phyloP scores from a whole-genome alignment of 1,140 invertebrate genomes.

The Aphaenogaster rudis region DNA sequence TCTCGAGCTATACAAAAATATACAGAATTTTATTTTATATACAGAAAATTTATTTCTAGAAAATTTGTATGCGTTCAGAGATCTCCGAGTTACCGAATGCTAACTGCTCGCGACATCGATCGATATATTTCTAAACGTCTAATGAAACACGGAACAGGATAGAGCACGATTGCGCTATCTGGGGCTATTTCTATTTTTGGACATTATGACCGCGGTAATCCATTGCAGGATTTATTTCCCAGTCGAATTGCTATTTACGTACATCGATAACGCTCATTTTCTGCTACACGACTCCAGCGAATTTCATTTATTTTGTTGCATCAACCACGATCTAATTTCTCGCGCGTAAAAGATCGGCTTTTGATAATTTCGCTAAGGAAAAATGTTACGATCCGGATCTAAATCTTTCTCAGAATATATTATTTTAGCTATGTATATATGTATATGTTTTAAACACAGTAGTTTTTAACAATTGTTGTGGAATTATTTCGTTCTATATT shows the following conservation, averaged over 20 bases:
- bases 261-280: conserved; percentile 71
- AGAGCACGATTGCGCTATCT: conserved; percentile 48
- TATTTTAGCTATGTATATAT: neutral
- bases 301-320: conserved; percentile 44
- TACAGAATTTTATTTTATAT: no score
- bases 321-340: conserved; percentile 17
- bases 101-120: conserved; percentile 59
- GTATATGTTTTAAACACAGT: neutral
- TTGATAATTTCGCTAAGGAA: neutral
- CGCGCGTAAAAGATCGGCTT: neutral
- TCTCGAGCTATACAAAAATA: neutral
- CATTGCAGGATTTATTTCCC: conserved; percentile 78
- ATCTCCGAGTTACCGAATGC: conserved; percentile 62
- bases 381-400: neutral
- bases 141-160: conserved; percentile 71
- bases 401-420: neutral
- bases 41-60: neutral
- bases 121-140: conserved; percentile 75
- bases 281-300: conserved; percentile 55
- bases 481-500: neutral
- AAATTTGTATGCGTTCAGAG: conserved; percentile 14
- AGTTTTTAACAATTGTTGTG: neutral
- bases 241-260: conserved; percentile 73
- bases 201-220: conserved; percentile 80
- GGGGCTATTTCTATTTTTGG: conserved; percentile 80